Evolutionary conservation across 2,888 invertebrate genomes (phyloP), one percentile per base, ranked within the genome.

Genomic region (Acheta domesticus): DNA sequence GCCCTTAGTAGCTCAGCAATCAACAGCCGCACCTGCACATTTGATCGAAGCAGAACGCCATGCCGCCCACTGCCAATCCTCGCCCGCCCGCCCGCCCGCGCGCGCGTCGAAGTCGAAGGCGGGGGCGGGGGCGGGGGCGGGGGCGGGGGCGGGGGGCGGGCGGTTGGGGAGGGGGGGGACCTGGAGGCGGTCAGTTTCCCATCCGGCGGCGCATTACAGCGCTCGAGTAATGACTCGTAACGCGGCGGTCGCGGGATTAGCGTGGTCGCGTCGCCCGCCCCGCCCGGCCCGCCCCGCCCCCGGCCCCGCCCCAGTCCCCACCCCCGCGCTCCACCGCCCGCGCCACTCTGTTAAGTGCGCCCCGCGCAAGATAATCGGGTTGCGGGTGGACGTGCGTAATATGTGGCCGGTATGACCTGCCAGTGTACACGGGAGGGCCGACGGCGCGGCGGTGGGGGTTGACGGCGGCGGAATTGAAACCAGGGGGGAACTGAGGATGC

Each of bases 361-460:
- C 62, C 62, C 62, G 62, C 62, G 62, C 62, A n/a, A n/a, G 62
- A n/a, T 62, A 62, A 62, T 62, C 62, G 62, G 62, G 62, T 62
- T 62, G 62, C 62, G 62, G 62, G 16, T 62, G 62, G 16, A n/a
- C 62, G 62, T 11, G 62, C 16, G 62, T 62, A 62, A 19, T 62
- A 62, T 62, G 62, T 12, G 62, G n/a, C 14, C 62, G 62, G 62
- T 19, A 14, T 19, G 62, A n/a, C 62, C 62, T 62, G 62, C 62
- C 62, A 62, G n/a, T n/a, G 16, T 14, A 62, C 62, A n/a, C 62
- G 16, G 62, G 4, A 19, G n/a, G n/a, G 5, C 62, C 62, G 62
- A 62, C 16, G n/a, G 12, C 62, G 62, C n/a, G 16, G n/a, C 62
- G 62, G n/a, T 1, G 62, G 62, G 62, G n/a, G n/a, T 62, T 62